Percentiles rank a stretch among this genome's conserved stretches.
These are phyloP conservation scores for Cottoperca gobio DNA, from an alignment of 2,797 vertebrate species.

Conservation along the genomic window DNA sequence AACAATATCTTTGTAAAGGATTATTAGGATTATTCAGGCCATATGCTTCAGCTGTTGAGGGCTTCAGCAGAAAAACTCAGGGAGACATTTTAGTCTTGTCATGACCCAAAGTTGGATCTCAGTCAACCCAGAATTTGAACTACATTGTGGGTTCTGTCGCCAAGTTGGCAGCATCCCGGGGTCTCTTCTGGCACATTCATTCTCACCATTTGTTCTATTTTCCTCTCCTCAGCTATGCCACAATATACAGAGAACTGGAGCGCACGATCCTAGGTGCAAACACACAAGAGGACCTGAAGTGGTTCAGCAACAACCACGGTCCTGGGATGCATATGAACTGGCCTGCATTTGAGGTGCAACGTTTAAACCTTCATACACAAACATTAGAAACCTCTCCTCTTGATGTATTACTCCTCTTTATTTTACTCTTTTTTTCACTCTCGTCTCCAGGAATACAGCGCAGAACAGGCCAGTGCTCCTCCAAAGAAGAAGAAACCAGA, in stretches of 20 bases:
- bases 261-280: constrained; percentile 91
- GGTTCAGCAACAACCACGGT: constrained; percentile 95
- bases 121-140: constrained; percentile 50
- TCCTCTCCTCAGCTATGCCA: constrained; percentile 87
- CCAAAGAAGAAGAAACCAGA: constrained; percentile 93
- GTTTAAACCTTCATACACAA: neutral
- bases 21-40: constrained; percentile 21
- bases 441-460: constrained; percentile 93
- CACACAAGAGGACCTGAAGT: constrained; percentile 95
- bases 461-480: constrained; percentile 91
- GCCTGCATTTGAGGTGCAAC: constrained; percentile 94
- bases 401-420: neutral
- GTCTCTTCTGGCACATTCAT: constrained; percentile 51
- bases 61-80: constrained; percentile 32
- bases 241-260: constrained; percentile 95
- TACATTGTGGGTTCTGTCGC: constrained; percentile 32
- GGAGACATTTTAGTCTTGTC: constrained; percentile 32
- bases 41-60: constrained; percentile 21
- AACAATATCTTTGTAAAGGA: constrained; percentile 1
- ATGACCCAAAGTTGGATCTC: constrained; percentile 37
- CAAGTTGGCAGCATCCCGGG: constrained; percentile 54
- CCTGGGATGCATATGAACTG: constrained; percentile 98
- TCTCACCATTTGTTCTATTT: constrained; percentile 53
- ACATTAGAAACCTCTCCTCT: neutral
- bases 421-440: neutral